These are phyloP conservation scores for Ennomos quercinarius DNA, from an alignment of 2,888 invertebrate genomes.

Conservation along the genomic window DNA sequence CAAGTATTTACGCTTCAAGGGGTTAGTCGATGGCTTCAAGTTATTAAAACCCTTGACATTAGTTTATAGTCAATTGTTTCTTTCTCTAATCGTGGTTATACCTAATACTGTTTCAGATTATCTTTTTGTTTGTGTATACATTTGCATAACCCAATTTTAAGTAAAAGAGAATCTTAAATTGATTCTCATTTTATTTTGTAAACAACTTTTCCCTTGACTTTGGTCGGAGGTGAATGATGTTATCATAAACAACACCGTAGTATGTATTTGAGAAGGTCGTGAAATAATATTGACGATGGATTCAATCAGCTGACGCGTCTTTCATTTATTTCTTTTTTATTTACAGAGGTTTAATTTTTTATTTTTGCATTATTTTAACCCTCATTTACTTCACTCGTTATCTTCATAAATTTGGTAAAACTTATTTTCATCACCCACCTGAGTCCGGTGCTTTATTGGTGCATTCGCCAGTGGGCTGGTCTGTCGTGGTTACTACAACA, in stretches of 20 bases:
- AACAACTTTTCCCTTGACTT: constrained; percentile 22
- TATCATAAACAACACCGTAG: constrained; percentile 7
- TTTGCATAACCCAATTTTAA: neutral
- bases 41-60: too few species aligned
- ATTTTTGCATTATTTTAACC: neutral
- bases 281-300: constrained; percentile 6
- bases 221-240: constrained; percentile 10
- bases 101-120: too few species aligned
- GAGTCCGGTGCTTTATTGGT: constrained; percentile 53
- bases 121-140: too few species aligned
- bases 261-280: constrained; percentile 3
- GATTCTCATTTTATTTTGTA: constrained; percentile 12
- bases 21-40: too few species aligned
- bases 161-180: constrained; percentile 5
- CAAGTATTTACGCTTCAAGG: too few species aligned
- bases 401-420: neutral
- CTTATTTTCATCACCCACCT: constrained; percentile 29
- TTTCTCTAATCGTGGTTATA: too few species aligned
- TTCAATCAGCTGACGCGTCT: constrained; percentile 16
- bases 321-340: neutral
- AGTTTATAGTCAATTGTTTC: too few species aligned
- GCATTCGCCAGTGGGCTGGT: constrained; percentile 63
- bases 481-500: constrained; percentile 64
- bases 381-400: neutral
- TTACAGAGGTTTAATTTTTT: too few species aligned